Conservation (phyloP, 2,113 vertebrate genomes). For the Dasypus novemcinctus region DNA sequence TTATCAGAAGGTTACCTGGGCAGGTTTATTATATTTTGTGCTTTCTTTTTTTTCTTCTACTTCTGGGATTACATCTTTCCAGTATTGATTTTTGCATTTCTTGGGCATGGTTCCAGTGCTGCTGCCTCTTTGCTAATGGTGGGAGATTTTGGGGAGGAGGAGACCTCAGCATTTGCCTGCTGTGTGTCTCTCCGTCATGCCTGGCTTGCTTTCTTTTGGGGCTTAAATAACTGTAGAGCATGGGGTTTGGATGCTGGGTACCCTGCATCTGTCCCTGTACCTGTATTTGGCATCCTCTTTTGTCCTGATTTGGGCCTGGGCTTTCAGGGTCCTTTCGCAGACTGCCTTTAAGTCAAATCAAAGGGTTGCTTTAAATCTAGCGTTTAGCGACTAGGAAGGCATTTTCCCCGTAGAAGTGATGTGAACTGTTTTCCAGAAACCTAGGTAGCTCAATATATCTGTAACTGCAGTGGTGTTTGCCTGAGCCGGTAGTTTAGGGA, state of each 20-base stretch:
- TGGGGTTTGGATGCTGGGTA: no score
- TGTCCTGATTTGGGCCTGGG: background rate
- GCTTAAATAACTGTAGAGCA: background rate
- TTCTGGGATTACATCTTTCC: background rate
- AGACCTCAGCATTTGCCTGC: background rate
- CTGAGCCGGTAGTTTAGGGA: background rate
- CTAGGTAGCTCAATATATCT: background rate
- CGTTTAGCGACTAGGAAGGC: background rate
- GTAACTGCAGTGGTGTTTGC: background rate
- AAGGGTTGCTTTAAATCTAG: slow-evolving; percentile 11
- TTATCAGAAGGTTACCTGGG: slow-evolving; percentile 40
- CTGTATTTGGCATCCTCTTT: background rate
- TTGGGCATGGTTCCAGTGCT: background rate
- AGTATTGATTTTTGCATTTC: background rate
- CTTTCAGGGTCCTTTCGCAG: background rate
- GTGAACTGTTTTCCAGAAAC: slow-evolving; percentile 16
- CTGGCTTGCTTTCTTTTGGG: background rate
- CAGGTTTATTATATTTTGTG: slow-evolving; percentile 44
- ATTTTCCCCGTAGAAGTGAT: background rate
- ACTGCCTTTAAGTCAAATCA: background rate
- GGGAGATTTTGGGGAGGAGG: background rate
- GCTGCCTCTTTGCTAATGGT: background rate
- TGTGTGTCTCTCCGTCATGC: background rate
- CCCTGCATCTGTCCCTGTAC: no score
- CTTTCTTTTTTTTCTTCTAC: background rate